Evolutionary conservation across 1,140 invertebrate species (phyloP), one percentile per base, ranked within the genome.

Genomic region (Halictus rubicundus): DNA sequence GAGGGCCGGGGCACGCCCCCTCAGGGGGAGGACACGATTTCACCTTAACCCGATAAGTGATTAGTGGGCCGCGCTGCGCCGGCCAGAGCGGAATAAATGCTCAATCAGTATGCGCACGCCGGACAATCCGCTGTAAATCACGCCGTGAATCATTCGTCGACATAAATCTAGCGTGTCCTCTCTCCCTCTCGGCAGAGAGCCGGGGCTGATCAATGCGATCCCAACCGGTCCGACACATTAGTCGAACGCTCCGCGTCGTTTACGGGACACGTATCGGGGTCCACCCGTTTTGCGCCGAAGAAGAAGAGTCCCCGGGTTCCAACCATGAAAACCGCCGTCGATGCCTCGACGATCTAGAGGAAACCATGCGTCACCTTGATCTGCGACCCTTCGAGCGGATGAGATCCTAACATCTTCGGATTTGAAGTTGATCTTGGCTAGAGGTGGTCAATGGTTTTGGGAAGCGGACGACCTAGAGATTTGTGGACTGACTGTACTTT

Each of bases 111-210:
- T 86, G 80, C 79, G 79, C 52, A 60, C 61, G 76, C 16, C 71
- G 81, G 68, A 82, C 76, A 87, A 88, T 84, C 79, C 65, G 84
- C 81, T 85, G 88, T 90, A 90, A 90, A 90, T 90, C 89, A 90
- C 85, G 75, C 68, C 78, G 83, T 86, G 87, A 88, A 89, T 89
- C 86, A 88, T 86, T 88, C 88, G 81, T 73, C 80, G 82, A 81
- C 86, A 87, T 88, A 88, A 88, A 88, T 88, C 86, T 87, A 88
- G 83, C 27, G 63, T 57, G 54, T 57, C 54, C 7, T 37, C 60
- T 57, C 78, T 21, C 21, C n/a, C 21, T 57, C 54, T n/a, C 8
- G 6, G 6, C 21, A 7, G 6, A 2, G 21, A 7, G 49, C 49
- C 9, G 46, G 69, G 42, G 49, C 60, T 37, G 77, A 80, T 87